These are phyloP conservation scores for Pangasius mekongensis DNA, from an alignment of 2,797 vertebrate species.

Conservation along the genomic window DNA sequence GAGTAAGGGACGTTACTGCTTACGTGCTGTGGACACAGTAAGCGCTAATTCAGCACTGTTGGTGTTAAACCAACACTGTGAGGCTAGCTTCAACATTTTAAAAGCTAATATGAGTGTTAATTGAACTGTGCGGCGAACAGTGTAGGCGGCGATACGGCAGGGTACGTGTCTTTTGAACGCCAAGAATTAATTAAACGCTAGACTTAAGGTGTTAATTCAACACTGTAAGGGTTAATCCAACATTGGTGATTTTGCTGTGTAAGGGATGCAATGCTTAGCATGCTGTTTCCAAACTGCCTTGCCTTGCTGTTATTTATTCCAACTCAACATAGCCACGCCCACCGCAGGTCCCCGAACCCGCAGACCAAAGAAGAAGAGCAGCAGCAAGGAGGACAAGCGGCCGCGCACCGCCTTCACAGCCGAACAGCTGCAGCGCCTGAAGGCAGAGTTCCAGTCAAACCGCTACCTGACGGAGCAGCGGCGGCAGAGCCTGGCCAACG, in stretches of 20 bases:
- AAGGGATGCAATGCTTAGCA: constrained; percentile 22
- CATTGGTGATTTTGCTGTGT: constrained; percentile 25
- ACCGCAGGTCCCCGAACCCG: constrained; percentile 91
- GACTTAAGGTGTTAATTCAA: not conserved
- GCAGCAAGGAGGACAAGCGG: constrained; percentile 93
- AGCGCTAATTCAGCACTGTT: constrained; percentile 9
- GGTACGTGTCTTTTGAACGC: not conserved
- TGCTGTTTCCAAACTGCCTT: constrained; percentile 39
- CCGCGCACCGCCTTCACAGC: constrained; percentile 93
- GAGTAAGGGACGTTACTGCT: not conserved
- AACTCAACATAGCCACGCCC: constrained; percentile 41
- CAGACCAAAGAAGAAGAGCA: constrained; percentile 98
- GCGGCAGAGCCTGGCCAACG: constrained; percentile 88
- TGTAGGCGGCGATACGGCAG: not conserved
- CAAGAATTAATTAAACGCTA: not conserved
- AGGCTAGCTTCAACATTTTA: not conserved
- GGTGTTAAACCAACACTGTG: constrained; percentile 23
- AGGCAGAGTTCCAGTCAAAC: constrained; percentile 91
- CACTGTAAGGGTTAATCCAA: constrained; percentile 6
- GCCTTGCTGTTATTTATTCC: constrained; percentile 41
- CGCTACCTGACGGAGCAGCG: constrained; percentile 93
- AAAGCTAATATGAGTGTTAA: constrained; percentile 11
- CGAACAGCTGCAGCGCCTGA: constrained; percentile 92
- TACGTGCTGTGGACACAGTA: not conserved
- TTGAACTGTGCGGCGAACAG: not conserved